Base-by-base conservation (phyloP, 2,888 invertebrate species). In the Piscicola geometra region DNA sequence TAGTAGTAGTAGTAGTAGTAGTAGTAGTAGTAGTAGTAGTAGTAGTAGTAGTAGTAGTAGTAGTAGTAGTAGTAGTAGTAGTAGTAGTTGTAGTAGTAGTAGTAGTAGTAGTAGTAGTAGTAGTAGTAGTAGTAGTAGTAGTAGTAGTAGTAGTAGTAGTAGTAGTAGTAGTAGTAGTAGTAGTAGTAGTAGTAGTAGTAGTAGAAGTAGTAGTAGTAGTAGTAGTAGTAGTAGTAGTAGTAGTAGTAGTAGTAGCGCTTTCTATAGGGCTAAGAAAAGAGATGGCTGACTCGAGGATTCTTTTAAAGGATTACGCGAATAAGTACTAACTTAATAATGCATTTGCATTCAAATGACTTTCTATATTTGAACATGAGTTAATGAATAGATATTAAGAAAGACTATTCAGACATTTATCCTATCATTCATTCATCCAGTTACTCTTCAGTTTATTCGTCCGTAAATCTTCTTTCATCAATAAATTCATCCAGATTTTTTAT, bases 131-230 rank as follows among this genome's bases (percentile, higher is more conserved):
- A 35, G 69, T 69, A 35, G 35, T 69, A 35, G 69, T 69, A 35
- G 69, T 69, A 69, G 69, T 69, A 69, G 9, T 69, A 69, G 69
- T 69, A 69, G 69, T 69, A 69, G 69, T 69, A 69, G 69, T 69
- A 69, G 69, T 69, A 69, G 69, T 33, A 33, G 69, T 64, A 69
- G 69, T 69, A 33, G 69, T 33, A 69, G 69, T 33, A 69, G 33
- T 69, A 69, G 30, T 69, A 69, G 69, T 33, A 69, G 33, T 69
- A 69, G 69, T 32, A 69, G 36, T 35, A 69, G 9, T 47, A 21
- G 21, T 47, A 47, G 21, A n/a, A n/a, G n/a, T 47, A 47, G 21
- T 47, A 47, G 21, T 47, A 47, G 25, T 56, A n/a, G 21, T 56
- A n/a, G 25, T 56, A 56, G 25, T 56, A 21, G 25, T 56, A 21